A percentile compares a stretch with the other conserved stretches of the same genome.
Conservation (phyloP, 2,888 invertebrate genomes). For the Mesochorus sp. region DNA sequence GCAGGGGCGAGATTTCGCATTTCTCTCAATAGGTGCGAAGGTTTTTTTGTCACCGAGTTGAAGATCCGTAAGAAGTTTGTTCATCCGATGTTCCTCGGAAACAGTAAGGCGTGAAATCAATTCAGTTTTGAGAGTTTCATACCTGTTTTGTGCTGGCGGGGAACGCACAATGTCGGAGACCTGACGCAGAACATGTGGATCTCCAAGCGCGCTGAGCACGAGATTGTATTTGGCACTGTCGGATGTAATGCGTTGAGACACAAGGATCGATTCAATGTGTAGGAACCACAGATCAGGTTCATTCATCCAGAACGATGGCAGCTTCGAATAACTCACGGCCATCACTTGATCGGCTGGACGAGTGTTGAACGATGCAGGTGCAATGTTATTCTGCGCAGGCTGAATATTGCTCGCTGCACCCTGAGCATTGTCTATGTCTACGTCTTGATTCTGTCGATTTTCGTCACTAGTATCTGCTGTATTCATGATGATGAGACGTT, state of each 20-base stretch:
- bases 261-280: conserved; percentile 10
- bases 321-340: background rate
- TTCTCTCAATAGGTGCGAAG: conserved; percentile 1
- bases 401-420: too few species aligned
- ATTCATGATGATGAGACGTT: too few species aligned
- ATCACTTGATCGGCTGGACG: background rate
- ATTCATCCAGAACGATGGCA: conserved; percentile 13
- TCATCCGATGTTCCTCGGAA: background rate
- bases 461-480: too few species aligned
- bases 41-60: conserved; percentile 6
- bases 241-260: background rate
- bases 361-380: too few species aligned
- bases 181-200: background rate
- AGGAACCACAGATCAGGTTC: conserved; percentile 11
- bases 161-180: conserved; percentile 7
- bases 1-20: conserved; percentile 7
- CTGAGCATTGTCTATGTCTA: too few species aligned
- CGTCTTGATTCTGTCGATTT: too few species aligned
- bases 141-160: background rate
- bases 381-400: too few species aligned
- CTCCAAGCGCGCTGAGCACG: background rate
- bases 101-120: conserved; percentile 17
- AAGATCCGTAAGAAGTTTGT: background rate
- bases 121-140: background rate
- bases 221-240: conserved; percentile 12